Evolutionary conservation across 2,888 invertebrate species (phyloP).

Genomic region (Rhagophthalmus giganteus): DNA sequence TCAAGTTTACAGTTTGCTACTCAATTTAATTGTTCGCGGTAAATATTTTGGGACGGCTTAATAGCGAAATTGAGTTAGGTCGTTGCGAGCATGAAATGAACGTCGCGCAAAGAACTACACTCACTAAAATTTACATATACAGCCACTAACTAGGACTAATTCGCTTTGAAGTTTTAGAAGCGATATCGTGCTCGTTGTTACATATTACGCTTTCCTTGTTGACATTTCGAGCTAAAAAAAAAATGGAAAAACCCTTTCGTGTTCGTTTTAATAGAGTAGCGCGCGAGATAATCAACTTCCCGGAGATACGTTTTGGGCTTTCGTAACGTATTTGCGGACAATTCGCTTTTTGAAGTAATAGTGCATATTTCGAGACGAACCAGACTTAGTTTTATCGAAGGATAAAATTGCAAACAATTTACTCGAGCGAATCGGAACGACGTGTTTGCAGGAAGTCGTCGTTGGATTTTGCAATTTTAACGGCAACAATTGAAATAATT

Average conservation of each 20-base stretch:
- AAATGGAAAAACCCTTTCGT: not conserved
- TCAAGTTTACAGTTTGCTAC: not conserved
- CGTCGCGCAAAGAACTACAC: not conserved
- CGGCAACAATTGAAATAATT: too few species aligned
- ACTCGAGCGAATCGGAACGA: too few species aligned
- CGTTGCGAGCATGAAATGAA: not conserved
- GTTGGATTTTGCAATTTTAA: too few species aligned
- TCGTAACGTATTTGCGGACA: too few species aligned
- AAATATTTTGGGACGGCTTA: not conserved
- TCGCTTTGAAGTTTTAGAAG: not conserved
- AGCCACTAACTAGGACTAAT: not conserved
- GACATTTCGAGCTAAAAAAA: not conserved
- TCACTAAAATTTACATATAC: not conserved
- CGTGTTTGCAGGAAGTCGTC: too few species aligned
- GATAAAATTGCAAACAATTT: too few species aligned
- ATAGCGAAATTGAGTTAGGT: not conserved
- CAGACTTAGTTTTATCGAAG: too few species aligned
- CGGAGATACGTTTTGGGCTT: too few species aligned
- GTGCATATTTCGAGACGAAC: too few species aligned
- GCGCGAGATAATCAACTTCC: too few species aligned
- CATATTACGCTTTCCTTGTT: not conserved
- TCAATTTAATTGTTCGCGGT: not conserved
- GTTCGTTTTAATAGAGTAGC: too few species aligned
- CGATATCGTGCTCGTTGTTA: not conserved
- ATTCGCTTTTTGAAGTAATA: too few species aligned